A percentile compares a stretch with the other conserved stretches of the same genome.
Evolutionary conservation across 1,140 invertebrate genomes (phyloP).

Genomic region (Oedothorax gibbosus): DNA sequence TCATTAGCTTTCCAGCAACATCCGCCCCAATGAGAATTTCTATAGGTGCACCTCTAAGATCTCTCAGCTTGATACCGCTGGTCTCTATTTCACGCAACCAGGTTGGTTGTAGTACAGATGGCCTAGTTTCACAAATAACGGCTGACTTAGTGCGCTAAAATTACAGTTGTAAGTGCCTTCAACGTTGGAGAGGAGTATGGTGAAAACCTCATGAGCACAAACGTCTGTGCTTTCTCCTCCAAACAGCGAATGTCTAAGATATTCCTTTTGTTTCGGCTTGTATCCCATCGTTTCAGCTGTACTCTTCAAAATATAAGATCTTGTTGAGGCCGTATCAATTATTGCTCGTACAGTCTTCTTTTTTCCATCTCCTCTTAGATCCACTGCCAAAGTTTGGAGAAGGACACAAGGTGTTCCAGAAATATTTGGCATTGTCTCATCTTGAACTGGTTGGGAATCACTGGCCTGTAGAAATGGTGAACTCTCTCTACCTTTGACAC

Average conservation of each 20-base stretch:
- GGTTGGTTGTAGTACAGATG: background rate
- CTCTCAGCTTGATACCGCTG: background rate
- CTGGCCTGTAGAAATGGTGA: no score
- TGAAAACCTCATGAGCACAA: background rate
- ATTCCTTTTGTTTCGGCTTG: background rate
- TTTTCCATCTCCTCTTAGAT: background rate
- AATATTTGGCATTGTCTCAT: slow-evolving; percentile 1
- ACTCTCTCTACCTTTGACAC: background rate
- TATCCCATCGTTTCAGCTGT: background rate
- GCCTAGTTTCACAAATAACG: background rate
- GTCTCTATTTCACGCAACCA: background rate
- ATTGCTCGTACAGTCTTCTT: background rate
- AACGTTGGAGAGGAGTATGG: background rate
- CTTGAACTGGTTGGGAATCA: background rate
- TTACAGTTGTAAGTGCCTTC: background rate
- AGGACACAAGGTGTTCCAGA: background rate
- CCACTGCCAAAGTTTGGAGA: background rate
- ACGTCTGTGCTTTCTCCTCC: background rate
- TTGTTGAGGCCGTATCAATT: background rate
- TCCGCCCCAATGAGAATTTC: background rate
- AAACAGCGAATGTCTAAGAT: slow-evolving; percentile 15
- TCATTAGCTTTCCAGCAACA: background rate
- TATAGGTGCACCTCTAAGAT: background rate
- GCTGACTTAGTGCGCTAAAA: background rate
- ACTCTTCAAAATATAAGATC: background rate